Conservation (phyloP, 2,888 invertebrate genomes). For the Phasia obesa region DNA sequence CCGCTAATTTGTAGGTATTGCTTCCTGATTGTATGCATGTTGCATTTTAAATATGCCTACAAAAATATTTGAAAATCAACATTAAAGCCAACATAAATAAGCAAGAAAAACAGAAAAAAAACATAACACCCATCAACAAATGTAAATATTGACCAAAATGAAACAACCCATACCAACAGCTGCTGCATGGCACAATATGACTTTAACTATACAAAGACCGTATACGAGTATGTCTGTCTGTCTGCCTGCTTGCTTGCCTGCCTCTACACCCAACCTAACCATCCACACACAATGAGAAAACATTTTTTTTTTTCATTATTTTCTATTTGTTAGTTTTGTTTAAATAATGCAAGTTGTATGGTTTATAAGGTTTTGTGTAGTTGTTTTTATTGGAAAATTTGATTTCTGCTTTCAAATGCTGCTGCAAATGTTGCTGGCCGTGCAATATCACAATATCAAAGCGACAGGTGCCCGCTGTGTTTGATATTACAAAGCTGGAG, state of each 20-base stretch:
- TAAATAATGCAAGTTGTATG: slow-evolving; percentile 55
- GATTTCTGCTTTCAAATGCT: neutral
- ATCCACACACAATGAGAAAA: slow-evolving; percentile 52
- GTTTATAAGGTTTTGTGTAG: slow-evolving; percentile 59
- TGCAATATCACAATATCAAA: slow-evolving; percentile 65
- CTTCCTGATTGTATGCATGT: slow-evolving; percentile 72
- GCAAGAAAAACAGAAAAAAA: neutral
- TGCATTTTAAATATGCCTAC: slow-evolving; percentile 78
- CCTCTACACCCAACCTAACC: slow-evolving; percentile 68
- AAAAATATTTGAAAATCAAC: slow-evolving; percentile 66
- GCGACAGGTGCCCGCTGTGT: slow-evolving; percentile 69
- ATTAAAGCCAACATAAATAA: slow-evolving; percentile 69
- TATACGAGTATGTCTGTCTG: slow-evolving; percentile 61
- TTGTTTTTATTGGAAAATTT: slow-evolving; percentile 22
- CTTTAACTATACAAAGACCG: slow-evolving; percentile 3
- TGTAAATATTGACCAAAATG: slow-evolving; percentile 54
- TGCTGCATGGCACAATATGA: slow-evolving; percentile 64
- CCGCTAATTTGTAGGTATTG: slow-evolving; percentile 70
- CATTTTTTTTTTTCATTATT: neutral
- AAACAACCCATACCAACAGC: slow-evolving; percentile 56
- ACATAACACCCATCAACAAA: slow-evolving; percentile 71
- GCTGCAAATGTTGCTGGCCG: slow-evolving; percentile 20
- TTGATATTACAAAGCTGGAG: slow-evolving; percentile 51
- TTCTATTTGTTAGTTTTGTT: slow-evolving; percentile 35
- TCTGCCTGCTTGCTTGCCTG: neutral